A percentile compares a stretch with the other conserved stretches of the same genome.
These are phyloP conservation scores for Drosophila subquinaria DNA, from an alignment of 2,888 invertebrate genomes.

Conservation along the genomic window DNA sequence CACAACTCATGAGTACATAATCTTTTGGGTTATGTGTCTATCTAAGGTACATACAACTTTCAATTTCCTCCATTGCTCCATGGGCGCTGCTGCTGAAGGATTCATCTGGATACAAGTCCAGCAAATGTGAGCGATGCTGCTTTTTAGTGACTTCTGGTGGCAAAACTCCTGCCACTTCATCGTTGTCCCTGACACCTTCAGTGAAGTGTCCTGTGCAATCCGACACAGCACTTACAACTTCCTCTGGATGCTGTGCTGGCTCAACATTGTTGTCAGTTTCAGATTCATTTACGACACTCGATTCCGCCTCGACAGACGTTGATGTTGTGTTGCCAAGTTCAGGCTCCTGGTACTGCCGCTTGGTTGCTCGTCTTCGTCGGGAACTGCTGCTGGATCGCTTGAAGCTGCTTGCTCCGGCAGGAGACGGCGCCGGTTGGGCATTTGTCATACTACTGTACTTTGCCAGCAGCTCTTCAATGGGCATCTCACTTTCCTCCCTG, in stretches of 20 bases:
- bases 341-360: slow-evolving; percentile 42
- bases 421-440: slow-evolving; percentile 28
- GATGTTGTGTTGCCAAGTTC: slow-evolving; percentile 11
- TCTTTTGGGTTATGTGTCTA: background rate
- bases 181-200: slow-evolving; percentile 13
- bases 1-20: background rate
- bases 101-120: slow-evolving; percentile 86
- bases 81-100: slow-evolving; percentile 50
- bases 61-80: slow-evolving; percentile 39
- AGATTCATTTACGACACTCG: background rate
- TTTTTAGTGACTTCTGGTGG: slow-evolving; percentile 50
- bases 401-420: slow-evolving; percentile 32
- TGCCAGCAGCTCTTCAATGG: slow-evolving; percentile 95
- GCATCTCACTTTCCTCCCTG: slow-evolving; percentile 97
- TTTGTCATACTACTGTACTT: slow-evolving; percentile 91
- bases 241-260: background rate
- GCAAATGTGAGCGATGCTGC: slow-evolving; percentile 86
- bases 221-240: slow-evolving; percentile 1
- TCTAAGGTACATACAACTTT: slow-evolving; percentile 57
- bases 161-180: slow-evolving; percentile 17
- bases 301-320: background rate
- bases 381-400: slow-evolving; percentile 39
- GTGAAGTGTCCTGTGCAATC: background rate
- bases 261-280: background rate
- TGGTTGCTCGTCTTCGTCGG: slow-evolving; percentile 50